These are phyloP conservation scores for Embidobia sp. DNA, from an alignment of 2,888 invertebrate genomes.

Conservation along the genomic window DNA sequence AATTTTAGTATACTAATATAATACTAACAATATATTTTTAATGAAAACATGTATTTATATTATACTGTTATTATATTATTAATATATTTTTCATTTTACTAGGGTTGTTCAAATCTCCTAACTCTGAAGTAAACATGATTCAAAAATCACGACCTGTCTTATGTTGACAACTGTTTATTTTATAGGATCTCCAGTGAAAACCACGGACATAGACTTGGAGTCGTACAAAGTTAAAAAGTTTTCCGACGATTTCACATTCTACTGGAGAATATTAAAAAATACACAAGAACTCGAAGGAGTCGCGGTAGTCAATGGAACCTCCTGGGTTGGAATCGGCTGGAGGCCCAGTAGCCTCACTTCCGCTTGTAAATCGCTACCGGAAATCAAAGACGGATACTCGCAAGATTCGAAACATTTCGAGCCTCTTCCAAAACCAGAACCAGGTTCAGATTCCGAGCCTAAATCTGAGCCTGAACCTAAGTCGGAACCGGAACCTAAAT, in stretches of 20 bases:
- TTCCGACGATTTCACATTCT: constrained; percentile 89
- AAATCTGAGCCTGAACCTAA: constrained; percentile 79
- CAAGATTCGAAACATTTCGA: constrained; percentile 70
- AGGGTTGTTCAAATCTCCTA: no score
- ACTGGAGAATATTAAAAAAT: constrained; percentile 92
- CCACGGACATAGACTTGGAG: constrained; percentile 87
- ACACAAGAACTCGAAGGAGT: constrained; percentile 94
- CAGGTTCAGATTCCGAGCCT: constrained; percentile 78
- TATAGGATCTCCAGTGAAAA: constrained; percentile 89
- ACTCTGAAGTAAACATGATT: no score
- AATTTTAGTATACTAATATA: no score
- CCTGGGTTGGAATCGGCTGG: constrained; percentile 94
- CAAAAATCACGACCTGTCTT: no score
- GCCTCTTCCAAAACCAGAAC: constrained; percentile 81
- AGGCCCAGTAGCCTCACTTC: constrained; percentile 89
- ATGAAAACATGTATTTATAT: no score
- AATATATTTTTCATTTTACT: no score
- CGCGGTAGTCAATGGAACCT: constrained; percentile 92
- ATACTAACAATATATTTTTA: no score
- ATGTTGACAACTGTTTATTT: constrained; percentile 59
- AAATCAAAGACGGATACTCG: constrained; percentile 82
- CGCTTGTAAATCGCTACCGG: constrained; percentile 91
- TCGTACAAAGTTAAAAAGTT: constrained; percentile 88
- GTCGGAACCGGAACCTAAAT: constrained; percentile 80
- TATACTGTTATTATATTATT: no score